phyloP scores from a whole-genome alignment of 2,888 invertebrate species.

The Enchytraeus crypticus region DNA sequence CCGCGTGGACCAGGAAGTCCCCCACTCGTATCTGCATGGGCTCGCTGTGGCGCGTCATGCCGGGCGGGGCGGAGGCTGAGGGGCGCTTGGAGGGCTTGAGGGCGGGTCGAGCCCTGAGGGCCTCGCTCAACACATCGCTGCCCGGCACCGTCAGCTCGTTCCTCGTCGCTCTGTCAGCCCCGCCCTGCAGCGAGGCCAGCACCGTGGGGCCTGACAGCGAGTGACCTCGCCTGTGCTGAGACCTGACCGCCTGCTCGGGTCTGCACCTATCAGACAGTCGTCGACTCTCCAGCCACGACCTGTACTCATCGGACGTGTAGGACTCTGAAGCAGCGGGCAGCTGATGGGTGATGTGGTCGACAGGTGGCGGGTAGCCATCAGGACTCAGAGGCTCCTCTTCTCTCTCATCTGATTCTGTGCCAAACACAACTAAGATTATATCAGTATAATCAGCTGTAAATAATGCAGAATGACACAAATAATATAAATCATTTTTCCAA shows the following conservation, averaged over 20 bases:
- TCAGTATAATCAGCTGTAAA: no score
- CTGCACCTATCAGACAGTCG: conserved; percentile 2
- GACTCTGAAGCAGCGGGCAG: background rate
- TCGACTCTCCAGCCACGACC: conserved; percentile 19
- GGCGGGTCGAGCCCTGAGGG: background rate
- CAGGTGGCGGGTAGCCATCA: background rate
- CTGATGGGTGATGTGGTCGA: background rate
- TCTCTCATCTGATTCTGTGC: no score
- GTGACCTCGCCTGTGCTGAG: background rate
- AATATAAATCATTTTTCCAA: no score
- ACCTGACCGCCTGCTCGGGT: background rate
- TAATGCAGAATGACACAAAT: no score
- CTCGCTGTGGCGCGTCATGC: background rate
- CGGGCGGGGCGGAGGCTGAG: background rate
- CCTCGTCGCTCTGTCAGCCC: background rate
- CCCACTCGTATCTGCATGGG: conserved; percentile 45
- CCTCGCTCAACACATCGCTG: background rate
- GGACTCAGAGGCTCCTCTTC: background rate
- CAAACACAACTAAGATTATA: no score
- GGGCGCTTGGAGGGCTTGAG: background rate
- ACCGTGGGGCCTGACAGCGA: background rate
- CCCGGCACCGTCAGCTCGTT: background rate
- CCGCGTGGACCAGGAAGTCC: conserved; percentile 41
- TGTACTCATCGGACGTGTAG: conserved; percentile 27
- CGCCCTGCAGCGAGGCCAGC: background rate